phyloP scores from a whole-genome alignment of 2,888 invertebrate genomes.

The Galerucella pusilla region DNA sequence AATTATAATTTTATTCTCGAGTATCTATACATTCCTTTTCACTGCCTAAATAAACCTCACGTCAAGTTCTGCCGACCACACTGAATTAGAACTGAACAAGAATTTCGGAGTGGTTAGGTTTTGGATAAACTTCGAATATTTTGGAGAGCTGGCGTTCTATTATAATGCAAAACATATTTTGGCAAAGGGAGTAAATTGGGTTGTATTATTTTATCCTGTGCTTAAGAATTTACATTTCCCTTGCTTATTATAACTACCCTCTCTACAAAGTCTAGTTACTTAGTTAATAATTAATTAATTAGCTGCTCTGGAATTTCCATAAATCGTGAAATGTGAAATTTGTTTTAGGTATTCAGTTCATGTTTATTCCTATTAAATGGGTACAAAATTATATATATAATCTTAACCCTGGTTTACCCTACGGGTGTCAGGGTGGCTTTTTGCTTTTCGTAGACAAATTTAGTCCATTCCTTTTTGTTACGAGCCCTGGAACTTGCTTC shows the following conservation, averaged over 20 bases:
- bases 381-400: no score
- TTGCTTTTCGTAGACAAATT: no score
- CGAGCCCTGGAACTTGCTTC: no score
- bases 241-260: background rate
- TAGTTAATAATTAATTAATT: background rate
- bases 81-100: background rate
- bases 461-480: no score
- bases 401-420: no score
- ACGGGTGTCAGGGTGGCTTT: no score
- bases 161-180: background rate
- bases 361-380: background rate
- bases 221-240: background rate
- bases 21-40: background rate
- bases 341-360: background rate
- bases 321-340: background rate
- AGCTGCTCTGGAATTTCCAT: background rate
- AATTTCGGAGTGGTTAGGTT: background rate
- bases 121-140: background rate
- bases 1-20: no score
- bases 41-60: background rate
- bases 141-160: background rate
- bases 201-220: background rate
- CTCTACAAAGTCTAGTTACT: background rate
- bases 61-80: background rate
- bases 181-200: background rate